Percentiles rank a stretch among this genome's conserved stretches.
These are phyloP conservation scores for Phyto melanocephala DNA, from an alignment of 2,888 invertebrate species.

Conservation along the genomic window DNA sequence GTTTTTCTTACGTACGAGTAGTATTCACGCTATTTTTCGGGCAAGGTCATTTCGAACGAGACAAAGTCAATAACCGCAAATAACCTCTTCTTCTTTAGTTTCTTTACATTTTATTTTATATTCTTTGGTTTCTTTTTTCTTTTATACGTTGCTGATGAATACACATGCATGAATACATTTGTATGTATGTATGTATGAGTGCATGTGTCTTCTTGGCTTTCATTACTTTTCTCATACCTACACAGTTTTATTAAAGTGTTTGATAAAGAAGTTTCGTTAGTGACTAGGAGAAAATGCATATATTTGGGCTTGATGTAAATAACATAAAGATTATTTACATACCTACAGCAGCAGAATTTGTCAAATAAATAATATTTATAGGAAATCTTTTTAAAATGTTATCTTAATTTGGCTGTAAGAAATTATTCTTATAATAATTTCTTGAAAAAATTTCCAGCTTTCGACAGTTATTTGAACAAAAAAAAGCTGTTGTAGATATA, in stretches of 20 bases:
- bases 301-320: no score
- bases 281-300: conserved; percentile 6
- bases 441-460: no score
- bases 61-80: conserved; percentile 79
- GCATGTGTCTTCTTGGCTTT: not conserved
- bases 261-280: not conserved
- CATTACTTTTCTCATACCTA: conserved; percentile 1
- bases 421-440: no score
- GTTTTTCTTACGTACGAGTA: no score
- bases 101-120: conserved; percentile 29
- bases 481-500: no score
- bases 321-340: no score
- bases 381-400: no score
- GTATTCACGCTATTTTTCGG: conserved; percentile 75
- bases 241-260: not conserved
- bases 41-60: conserved; percentile 78
- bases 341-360: no score
- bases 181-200: not conserved
- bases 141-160: no score
- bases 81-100: conserved; percentile 74
- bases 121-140: conserved; percentile 24
- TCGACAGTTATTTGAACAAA: no score
- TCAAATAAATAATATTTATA: no score
- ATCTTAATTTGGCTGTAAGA: no score
- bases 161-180: not conserved